Conservation (phyloP, 92 coral and sea anemone genomes). For the Blastomussa wellsi region DNA sequence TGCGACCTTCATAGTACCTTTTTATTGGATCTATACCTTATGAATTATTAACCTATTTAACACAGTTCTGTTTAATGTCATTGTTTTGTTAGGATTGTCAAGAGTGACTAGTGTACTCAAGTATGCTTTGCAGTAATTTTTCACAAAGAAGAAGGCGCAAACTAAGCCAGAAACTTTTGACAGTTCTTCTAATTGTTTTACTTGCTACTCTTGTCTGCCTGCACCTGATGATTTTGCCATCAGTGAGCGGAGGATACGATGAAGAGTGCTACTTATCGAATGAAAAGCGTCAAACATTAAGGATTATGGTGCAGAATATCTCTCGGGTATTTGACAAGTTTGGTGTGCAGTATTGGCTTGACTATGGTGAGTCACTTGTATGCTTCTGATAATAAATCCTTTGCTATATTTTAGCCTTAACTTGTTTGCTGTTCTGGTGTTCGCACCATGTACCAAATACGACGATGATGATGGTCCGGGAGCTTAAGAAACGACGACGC, state of each 20-base stretch:
- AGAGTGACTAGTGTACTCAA: not conserved
- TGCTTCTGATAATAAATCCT: too few relatives aligned
- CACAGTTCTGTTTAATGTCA: not conserved
- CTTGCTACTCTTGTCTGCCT: conserved; percentile 26
- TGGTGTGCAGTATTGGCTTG: conserved; percentile 85
- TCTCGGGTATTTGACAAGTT: conserved; percentile 68
- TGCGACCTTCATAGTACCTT: too few relatives aligned
- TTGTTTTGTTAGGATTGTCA: not conserved
- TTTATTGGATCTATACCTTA: too few relatives aligned
- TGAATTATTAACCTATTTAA: too few relatives aligned
- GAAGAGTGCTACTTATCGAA: conserved; percentile 72
- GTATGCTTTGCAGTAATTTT: not conserved
- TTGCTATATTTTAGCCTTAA: too few relatives aligned
- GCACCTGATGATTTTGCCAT: conserved; percentile 71
- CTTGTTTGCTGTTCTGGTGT: too few relatives aligned
- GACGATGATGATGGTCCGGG: too few relatives aligned
- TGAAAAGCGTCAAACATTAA: conserved; percentile 54
- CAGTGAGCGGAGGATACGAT: conserved; percentile 72
- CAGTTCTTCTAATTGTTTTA: not conserved
- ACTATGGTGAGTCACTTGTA: conserved; percentile 69
- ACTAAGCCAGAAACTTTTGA: not conserved
- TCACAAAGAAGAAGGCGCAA: not conserved
- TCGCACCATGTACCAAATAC: too few relatives aligned
- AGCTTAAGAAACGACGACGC: too few relatives aligned
- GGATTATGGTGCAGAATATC: conserved; percentile 71